Conservation (phyloP, 2,888 invertebrate species). For the Eupithecia subfuscata region DNA sequence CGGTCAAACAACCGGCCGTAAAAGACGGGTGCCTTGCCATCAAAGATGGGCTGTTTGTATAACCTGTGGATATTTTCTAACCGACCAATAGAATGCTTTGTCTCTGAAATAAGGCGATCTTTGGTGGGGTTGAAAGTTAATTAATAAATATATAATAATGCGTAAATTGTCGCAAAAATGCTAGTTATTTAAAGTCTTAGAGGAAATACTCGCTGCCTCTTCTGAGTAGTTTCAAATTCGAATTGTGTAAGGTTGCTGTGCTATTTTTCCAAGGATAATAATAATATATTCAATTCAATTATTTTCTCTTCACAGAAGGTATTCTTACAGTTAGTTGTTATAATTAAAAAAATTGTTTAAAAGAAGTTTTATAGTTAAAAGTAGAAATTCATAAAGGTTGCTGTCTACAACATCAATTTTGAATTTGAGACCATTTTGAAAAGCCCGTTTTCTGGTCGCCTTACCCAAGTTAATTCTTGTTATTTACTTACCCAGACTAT, state of each 20-base stretch:
- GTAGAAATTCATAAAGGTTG: neutral
- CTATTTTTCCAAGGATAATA: neutral
- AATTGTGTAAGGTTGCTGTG: neutral
- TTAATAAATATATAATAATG: too few species aligned
- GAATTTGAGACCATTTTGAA: neutral
- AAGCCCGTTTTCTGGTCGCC: neutral
- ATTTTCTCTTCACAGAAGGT: too few species aligned
- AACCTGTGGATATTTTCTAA: neutral
- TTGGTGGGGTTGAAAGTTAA: neutral
- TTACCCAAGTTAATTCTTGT: neutral
- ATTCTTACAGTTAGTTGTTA: too few species aligned
- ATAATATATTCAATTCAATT: too few species aligned
- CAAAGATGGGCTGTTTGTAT: neutral
- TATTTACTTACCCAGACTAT: constrained; percentile 12
- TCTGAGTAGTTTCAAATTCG: neutral
- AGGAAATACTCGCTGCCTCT: neutral
- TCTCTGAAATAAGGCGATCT: neutral
- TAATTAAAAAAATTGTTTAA: too few species aligned
- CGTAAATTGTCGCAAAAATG: neutral
- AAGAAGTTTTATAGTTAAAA: too few species aligned
- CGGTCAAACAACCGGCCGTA: neutral
- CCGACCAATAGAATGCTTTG: neutral
- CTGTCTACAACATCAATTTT: neutral
- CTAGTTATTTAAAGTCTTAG: neutral
- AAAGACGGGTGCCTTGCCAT: neutral